Evolutionary conservation across 2,888 invertebrate genomes (phyloP).

Genomic region (Drosophila greeni): DNA sequence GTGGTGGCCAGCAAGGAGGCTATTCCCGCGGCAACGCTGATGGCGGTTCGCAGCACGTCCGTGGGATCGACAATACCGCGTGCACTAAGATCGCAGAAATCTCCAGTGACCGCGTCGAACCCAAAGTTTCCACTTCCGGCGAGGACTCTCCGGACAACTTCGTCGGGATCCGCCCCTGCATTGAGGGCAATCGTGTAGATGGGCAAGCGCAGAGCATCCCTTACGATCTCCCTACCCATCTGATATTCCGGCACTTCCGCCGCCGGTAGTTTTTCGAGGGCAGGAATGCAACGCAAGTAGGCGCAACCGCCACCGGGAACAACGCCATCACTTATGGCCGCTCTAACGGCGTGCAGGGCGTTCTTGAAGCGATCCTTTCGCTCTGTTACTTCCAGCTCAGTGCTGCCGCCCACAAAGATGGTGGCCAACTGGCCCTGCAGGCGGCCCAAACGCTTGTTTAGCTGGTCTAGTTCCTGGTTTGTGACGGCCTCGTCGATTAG

Average conservation of each 20-base stretch:
- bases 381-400: conserved; percentile 94
- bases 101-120: conserved; percentile 92
- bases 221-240: conserved; percentile 88
- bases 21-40: conserved; percentile 95
- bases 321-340: conserved; percentile 96
- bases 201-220: conserved; percentile 90
- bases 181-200: conserved; percentile 93
- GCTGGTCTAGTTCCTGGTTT: conserved; percentile 95
- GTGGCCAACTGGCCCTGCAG: conserved; percentile 90
- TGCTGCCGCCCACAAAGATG: conserved; percentile 90
- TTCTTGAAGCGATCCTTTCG: conserved; percentile 97
- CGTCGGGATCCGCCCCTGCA: conserved; percentile 93
- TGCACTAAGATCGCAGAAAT: conserved; percentile 93
- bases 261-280: conserved; percentile 82
- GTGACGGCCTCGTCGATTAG: conserved; percentile 92
- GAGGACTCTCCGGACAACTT: conserved; percentile 93
- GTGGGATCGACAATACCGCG: conserved; percentile 97
- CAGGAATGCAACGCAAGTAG: conserved; percentile 88
- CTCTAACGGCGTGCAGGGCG: conserved; percentile 93
- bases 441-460: conserved; percentile 93
- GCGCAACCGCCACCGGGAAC: conserved; percentile 97
- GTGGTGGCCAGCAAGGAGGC: conserved; percentile 95
- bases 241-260: conserved; percentile 82
- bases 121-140: conserved; percentile 87
- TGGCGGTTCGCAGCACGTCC: conserved; percentile 90